Conservation (phyloP, 2,888 invertebrate genomes). For the Xylocampa areola region DNA sequence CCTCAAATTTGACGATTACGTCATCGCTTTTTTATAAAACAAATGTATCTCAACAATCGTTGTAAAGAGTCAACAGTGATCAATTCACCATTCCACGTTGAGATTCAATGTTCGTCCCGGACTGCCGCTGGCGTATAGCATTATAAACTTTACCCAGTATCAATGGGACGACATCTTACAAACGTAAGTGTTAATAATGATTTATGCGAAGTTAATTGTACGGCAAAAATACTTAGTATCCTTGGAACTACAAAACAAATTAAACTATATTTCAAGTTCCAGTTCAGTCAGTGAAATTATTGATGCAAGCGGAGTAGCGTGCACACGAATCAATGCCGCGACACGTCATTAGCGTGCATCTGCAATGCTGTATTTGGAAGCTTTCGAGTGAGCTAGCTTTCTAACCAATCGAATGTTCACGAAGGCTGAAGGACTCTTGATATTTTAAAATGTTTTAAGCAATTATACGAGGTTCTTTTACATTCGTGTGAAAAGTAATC, state of each 20-base stretch:
- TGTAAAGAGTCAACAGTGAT: constrained; percentile 67
- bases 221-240: not conserved
- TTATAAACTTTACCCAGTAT: constrained; percentile 80
- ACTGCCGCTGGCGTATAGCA: constrained; percentile 86
- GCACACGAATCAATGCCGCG: constrained; percentile 40
- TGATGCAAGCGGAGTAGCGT: constrained; percentile 12
- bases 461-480: not conserved
- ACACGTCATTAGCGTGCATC: constrained; percentile 43
- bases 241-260: not conserved
- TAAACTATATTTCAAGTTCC: constrained; percentile 7
- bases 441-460: not conserved
- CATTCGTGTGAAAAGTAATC: not conserved
- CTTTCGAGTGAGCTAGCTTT: constrained; percentile 11
- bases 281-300: constrained; percentile 2
- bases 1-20: not conserved
- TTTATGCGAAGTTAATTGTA: not conserved
- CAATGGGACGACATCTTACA: constrained; percentile 76
- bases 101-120: constrained; percentile 81
- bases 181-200: not conserved
- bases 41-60: constrained; percentile 74
- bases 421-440: not conserved
- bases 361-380: constrained; percentile 53
- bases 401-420: not conserved
- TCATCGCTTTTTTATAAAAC: constrained; percentile 8
- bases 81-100: constrained; percentile 66